Conservation (phyloP, 2,797 vertebrate species). For the Danio tinwini region DNA sequence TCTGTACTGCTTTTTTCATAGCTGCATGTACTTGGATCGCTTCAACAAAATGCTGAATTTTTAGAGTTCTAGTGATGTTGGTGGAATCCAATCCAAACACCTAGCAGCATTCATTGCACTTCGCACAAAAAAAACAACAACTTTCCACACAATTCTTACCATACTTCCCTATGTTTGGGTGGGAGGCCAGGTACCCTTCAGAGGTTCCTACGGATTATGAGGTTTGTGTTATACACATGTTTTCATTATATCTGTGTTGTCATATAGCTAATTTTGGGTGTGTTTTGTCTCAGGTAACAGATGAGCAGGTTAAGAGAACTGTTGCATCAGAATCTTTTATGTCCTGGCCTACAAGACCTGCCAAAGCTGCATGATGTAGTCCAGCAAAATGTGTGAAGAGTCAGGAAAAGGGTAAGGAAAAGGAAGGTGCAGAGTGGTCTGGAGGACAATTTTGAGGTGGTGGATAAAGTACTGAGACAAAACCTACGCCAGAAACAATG, state of each 20-base stretch:
- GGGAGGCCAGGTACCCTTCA: not conserved
- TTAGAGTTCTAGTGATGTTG: not conserved
- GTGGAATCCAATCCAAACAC: not conserved
- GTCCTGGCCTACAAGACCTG: not conserved
- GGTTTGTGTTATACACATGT: not conserved
- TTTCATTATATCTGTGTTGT: not conserved
- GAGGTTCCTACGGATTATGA: not conserved
- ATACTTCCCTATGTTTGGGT: not conserved
- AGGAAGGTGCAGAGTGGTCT: not conserved
- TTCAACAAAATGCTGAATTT: not conserved
- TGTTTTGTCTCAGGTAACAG: not conserved
- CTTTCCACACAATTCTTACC: not conserved
- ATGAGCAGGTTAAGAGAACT: not conserved
- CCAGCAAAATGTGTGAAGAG: not conserved
- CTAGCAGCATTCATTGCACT: not conserved
- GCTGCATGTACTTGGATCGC: too few relatives aligned
- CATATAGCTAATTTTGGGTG: not conserved
- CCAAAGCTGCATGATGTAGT: not conserved
- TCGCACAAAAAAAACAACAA: not conserved
- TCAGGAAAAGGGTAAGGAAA: not conserved
- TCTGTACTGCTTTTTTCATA: too few relatives aligned
- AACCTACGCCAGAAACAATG: too few relatives aligned
- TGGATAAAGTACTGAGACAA: too few relatives aligned
- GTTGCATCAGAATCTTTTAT: not conserved
- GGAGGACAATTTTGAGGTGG: too few relatives aligned